Conservation (phyloP, 2,888 invertebrate genomes). For the Darwinula stevensoni region DNA sequence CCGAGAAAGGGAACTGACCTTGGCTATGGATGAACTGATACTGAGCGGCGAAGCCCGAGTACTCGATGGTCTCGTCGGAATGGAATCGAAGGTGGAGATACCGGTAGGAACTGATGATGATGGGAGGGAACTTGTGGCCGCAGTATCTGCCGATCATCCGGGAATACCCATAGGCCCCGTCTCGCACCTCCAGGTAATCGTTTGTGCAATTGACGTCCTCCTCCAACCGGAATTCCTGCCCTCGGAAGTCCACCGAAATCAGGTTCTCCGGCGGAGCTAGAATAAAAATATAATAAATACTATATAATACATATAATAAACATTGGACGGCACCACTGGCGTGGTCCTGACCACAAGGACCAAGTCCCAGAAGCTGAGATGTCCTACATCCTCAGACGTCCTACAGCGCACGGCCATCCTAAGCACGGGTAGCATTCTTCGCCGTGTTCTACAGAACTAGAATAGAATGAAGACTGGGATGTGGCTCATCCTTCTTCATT, state of each 20-base stretch:
- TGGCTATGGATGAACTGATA: constrained; percentile 29
- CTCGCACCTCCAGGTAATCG: constrained; percentile 51
- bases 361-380: no score
- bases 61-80: constrained; percentile 50
- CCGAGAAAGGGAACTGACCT: constrained; percentile 22
- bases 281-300: constrained; percentile 9
- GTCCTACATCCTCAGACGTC: no score
- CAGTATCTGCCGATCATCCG: constrained; percentile 33
- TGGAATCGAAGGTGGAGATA: constrained; percentile 47
- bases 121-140: constrained; percentile 35
- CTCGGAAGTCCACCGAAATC: constrained; percentile 40
- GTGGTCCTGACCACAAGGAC: no score
- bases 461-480: no score
- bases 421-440: no score
- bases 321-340: no score
- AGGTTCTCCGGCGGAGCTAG: constrained; percentile 14
- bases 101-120: constrained; percentile 36
- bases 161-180: constrained; percentile 47
- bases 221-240: constrained; percentile 41
- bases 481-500: no score
- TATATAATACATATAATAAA: no score
- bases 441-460: no score
- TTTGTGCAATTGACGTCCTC: constrained; percentile 33
- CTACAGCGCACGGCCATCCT: no score
- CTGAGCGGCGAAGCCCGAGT: constrained; percentile 42